phyloP scores from a whole-genome alignment of 2,888 invertebrate species.

The Folsomia manolachei region DNA sequence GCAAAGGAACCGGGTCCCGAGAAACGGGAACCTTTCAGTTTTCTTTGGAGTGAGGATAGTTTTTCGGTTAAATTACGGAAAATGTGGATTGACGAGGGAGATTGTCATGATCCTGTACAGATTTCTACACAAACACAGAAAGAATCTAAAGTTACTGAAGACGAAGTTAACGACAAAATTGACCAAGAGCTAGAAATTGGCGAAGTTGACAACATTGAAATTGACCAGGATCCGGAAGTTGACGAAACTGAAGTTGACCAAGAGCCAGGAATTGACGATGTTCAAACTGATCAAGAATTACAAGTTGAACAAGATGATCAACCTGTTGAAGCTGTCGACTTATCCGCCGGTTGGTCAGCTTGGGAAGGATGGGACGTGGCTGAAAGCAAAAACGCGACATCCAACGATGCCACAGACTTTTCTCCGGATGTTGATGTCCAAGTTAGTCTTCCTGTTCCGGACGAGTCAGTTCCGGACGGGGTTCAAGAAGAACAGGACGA shows the following conservation, averaged over 20 bases:
- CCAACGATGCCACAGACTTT: not conserved
- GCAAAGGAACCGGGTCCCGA: too few species aligned
- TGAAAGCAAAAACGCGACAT: not conserved
- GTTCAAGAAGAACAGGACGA: slow-evolving; percentile 23
- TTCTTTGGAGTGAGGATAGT: not conserved
- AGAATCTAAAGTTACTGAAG: not conserved
- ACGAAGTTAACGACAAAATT: too few species aligned
- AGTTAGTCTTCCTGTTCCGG: not conserved
- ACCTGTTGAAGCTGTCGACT: slow-evolving; percentile 20
- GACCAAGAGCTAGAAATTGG: not conserved
- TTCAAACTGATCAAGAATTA: not conserved
- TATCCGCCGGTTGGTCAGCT: slow-evolving; percentile 35
- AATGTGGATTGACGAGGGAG: too few species aligned
- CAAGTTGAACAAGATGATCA: too few species aligned
- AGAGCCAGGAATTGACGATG: not conserved
- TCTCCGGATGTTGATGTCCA: not conserved
- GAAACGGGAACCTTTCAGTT: not conserved
- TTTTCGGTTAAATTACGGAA: not conserved
- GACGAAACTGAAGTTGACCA: not conserved
- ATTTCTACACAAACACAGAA: not conserved
- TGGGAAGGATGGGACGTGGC: slow-evolving; percentile 28
- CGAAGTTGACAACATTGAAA: not conserved
- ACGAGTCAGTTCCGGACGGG: slow-evolving; percentile 1
- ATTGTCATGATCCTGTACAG: not conserved
- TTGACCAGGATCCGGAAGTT: not conserved